Conservation (phyloP, 1,140 invertebrate species). For the Telenomus remus region DNA sequence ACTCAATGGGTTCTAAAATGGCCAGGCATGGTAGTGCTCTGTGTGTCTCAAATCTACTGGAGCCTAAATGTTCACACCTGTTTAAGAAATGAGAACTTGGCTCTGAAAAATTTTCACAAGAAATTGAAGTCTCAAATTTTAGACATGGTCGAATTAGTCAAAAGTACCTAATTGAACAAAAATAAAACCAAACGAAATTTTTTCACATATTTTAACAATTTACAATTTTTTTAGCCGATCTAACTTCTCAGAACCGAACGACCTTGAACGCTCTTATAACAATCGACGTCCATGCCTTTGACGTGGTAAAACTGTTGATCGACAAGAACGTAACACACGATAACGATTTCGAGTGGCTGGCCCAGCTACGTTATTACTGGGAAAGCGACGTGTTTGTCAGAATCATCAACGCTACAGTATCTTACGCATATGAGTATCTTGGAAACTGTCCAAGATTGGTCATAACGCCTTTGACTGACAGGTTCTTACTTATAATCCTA, state of each 20-base stretch:
- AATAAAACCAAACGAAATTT: conserved; percentile 87
- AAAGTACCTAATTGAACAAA: conserved; percentile 66
- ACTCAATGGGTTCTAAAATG: conserved; percentile 87
- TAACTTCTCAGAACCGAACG: conserved; percentile 91
- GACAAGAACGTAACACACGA: conserved; percentile 80
- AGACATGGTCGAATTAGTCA: conserved; percentile 78
- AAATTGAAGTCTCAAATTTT: conserved; percentile 78
- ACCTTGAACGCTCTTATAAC: conserved; percentile 93
- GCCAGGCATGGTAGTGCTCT: conserved; percentile 93
- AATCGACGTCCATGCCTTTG: conserved; percentile 93
- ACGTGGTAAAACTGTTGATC: conserved; percentile 86
- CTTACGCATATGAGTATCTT: conserved; percentile 96
- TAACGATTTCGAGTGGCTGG: conserved; percentile 94
- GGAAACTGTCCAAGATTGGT: conserved; percentile 91
- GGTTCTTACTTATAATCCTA: too few species aligned
- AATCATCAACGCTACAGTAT: conserved; percentile 93
- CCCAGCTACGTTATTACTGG: conserved; percentile 96
- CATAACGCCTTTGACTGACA: conserved; percentile 91
- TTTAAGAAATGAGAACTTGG: conserved; percentile 77
- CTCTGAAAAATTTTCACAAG: conserved; percentile 77
- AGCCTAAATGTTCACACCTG: conserved; percentile 85
- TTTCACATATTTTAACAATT: conserved; percentile 73
- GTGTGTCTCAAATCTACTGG: conserved; percentile 93
- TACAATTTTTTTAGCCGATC: conserved; percentile 86
- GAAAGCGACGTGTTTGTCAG: conserved; percentile 83